These are phyloP conservation scores for Hystrix brachyura DNA, from an alignment of 2,113 vertebrate species.

Conservation along the genomic window DNA sequence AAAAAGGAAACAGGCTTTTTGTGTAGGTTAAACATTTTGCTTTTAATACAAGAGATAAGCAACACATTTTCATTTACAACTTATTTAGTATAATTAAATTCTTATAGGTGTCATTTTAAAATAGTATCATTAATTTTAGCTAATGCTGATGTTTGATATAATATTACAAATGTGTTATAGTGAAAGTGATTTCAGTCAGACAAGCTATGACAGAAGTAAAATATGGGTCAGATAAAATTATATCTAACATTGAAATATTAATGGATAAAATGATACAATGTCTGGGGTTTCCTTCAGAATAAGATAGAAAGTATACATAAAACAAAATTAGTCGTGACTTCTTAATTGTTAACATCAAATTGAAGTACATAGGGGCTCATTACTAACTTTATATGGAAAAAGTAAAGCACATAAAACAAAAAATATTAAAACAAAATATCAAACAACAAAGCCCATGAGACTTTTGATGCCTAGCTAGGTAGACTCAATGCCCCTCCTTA, in stretches of 20 bases:
- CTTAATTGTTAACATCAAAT: background rate
- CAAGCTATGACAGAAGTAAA: slow-evolving; percentile 29
- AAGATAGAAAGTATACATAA: background rate
- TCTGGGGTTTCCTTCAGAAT: slow-evolving; percentile 33
- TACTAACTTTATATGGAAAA: slow-evolving; percentile 24
- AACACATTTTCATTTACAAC: background rate
- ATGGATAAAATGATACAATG: slow-evolving; percentile 14
- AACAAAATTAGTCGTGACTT: slow-evolving; percentile 15
- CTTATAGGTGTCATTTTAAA: background rate
- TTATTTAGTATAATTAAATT: slow-evolving; percentile 30
- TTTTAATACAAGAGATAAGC: background rate
- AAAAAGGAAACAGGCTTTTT: background rate
- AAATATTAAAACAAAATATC: background rate
- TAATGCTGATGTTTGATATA: slow-evolving; percentile 21
- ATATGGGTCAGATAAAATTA: slow-evolving; percentile 19
- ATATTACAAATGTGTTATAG: background rate
- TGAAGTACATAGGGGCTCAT: background rate
- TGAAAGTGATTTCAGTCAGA: background rate
- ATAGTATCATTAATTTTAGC: background rate
- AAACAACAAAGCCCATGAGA: background rate
- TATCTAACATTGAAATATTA: background rate
- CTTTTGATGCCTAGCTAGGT: background rate
- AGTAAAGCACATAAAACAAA: background rate
- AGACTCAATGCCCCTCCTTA: background rate
- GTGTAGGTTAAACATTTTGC: background rate